Evolutionary conservation across 2,113 vertebrate genomes (phyloP).

Genomic region (Dinomys branickii): DNA sequence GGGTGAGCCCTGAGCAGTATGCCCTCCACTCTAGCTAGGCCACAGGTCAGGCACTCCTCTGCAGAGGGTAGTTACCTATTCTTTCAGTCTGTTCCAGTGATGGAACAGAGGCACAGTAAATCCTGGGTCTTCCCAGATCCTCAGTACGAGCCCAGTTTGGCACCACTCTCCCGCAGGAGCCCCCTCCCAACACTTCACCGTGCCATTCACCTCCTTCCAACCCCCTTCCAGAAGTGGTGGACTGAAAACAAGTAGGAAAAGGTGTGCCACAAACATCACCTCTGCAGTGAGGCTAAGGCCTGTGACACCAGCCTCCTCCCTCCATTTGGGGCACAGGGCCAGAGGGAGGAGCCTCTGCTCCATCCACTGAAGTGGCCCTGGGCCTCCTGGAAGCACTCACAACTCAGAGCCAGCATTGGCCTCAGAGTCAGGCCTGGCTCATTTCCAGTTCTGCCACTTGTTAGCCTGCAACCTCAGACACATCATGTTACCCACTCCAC

Average conservation of each 20-base stretch:
- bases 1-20: neutral
- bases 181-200: neutral
- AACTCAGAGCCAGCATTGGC: neutral
- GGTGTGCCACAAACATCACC: neutral
- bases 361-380: neutral
- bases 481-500: neutral
- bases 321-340: neutral
- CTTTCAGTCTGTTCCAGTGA: neutral
- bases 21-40: neutral
- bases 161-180: neutral
- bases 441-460: neutral
- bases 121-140: neutral
- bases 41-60: neutral
- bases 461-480: neutral
- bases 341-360: neutral
- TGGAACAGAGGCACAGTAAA: neutral
- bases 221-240: neutral
- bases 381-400: neutral
- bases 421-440: neutral
- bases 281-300: neutral
- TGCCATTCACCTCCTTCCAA: neutral
- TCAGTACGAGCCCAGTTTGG: neutral
- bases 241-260: neutral
- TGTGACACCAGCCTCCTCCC: neutral
- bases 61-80: neutral